phyloP scores from a whole-genome alignment of 2,888 invertebrate species.

The Pycnomerus fuliginosus region DNA sequence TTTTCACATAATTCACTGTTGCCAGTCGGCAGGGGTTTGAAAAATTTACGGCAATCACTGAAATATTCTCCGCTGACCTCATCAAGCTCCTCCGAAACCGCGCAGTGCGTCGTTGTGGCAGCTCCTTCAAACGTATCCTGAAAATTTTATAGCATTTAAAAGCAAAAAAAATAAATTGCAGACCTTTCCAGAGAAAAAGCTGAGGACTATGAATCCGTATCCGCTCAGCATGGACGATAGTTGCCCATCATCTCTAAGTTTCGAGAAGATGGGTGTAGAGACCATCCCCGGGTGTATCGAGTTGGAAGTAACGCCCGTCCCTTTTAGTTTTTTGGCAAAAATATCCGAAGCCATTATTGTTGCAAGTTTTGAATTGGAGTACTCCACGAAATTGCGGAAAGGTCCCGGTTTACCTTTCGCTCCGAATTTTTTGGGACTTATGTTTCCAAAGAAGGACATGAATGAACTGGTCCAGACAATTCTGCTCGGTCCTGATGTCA shows the following conservation, averaged over 20 bases:
- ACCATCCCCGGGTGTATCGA: constrained; percentile 21
- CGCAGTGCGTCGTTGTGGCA: constrained; percentile 34
- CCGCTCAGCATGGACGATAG: too few relatives aligned
- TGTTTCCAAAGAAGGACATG: too few relatives aligned
- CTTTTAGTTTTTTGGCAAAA: constrained; percentile 17
- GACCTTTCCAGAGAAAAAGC: too few relatives aligned
- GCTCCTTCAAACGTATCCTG: constrained; percentile 38
- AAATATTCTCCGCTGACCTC: constrained; percentile 6
- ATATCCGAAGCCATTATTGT: constrained; percentile 17
- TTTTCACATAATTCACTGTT: too few relatives aligned
- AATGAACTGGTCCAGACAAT: constrained; percentile 19
- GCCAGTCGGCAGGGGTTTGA: constrained; percentile 3
- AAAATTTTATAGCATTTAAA: too few relatives aligned
- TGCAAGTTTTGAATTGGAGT: constrained; percentile 19
- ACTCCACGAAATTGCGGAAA: too few relatives aligned
- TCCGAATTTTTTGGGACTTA: too few relatives aligned
- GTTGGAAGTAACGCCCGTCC: constrained; percentile 16
- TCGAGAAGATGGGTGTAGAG: constrained; percentile 30
- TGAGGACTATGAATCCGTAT: too few relatives aligned
- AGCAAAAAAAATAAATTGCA: too few relatives aligned
- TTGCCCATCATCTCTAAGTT: too few relatives aligned
- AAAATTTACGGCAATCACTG: constrained; percentile 4
- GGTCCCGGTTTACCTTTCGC: too few relatives aligned
- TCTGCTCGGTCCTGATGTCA: constrained; percentile 23
- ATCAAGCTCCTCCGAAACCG: constrained; percentile 1